These are phyloP conservation scores for Epirrhoe alternata DNA, from an alignment of 2,888 invertebrate genomes.

Conservation along the genomic window DNA sequence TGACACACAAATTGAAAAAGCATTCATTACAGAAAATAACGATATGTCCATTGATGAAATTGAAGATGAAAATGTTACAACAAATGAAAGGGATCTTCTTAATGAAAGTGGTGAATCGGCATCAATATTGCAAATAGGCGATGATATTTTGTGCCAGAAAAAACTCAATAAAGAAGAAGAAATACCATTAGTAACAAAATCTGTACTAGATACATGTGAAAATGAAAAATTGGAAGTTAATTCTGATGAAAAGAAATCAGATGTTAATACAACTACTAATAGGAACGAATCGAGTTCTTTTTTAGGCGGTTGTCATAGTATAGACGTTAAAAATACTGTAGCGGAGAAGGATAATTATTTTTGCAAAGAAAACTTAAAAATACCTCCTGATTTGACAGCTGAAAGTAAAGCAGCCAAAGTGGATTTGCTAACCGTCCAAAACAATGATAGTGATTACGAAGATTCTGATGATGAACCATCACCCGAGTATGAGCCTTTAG, in stretches of 20 bases:
- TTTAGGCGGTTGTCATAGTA: slow-evolving; percentile 22
- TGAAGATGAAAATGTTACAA: slow-evolving; percentile 11
- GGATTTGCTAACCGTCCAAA: slow-evolving; percentile 7
- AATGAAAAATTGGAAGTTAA: slow-evolving; percentile 1
- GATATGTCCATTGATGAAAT: slow-evolving; percentile 37
- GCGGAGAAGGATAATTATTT: slow-evolving; percentile 14
- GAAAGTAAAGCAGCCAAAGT: slow-evolving; percentile 19
- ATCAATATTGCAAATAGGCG: not conserved
- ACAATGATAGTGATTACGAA: slow-evolving; percentile 27
- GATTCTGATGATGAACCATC: slow-evolving; percentile 48
- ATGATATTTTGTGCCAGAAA: not conserved
- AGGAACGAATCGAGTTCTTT: slow-evolving; percentile 19
- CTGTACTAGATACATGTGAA: slow-evolving; percentile 19
- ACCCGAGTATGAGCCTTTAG: slow-evolving; percentile 45
- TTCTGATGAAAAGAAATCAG: slow-evolving; percentile 9
- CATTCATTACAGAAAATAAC: slow-evolving; percentile 2
- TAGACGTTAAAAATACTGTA: slow-evolving; percentile 16
- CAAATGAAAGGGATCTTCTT: not conserved
- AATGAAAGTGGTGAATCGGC: not conserved
- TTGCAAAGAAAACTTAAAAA: slow-evolving; percentile 16
- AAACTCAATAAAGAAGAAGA: not conserved
- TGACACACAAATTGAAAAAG: slow-evolving; percentile 2
- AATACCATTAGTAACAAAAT: slow-evolving; percentile 16
- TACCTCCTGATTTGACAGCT: slow-evolving; percentile 30
- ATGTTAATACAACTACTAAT: not conserved